Percentiles rank a stretch among this genome's conserved stretches.
Evolutionary conservation across 2,113 vertebrate genomes (phyloP).

Genomic region (Cyanoramphus novaezelandiae): DNA sequence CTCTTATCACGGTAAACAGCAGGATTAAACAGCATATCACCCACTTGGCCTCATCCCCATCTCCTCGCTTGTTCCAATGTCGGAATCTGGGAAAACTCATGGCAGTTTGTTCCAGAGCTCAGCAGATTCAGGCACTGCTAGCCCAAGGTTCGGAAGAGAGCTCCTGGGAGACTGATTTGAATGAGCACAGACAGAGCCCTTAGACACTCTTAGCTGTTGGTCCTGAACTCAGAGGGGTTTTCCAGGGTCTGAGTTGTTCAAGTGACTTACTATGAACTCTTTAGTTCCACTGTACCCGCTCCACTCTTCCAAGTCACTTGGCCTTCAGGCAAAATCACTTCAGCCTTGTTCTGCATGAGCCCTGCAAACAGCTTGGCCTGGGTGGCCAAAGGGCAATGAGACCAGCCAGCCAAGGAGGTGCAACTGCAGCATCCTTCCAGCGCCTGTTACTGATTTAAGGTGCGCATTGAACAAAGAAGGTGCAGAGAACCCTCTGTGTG

Average conservation of each 20-base stretch:
- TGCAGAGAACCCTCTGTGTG: neutral
- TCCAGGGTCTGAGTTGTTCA: neutral
- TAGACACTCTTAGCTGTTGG: neutral
- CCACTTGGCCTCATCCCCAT: neutral
- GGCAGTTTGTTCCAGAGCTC: neutral
- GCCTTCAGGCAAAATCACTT: neutral
- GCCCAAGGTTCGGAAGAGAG: neutral
- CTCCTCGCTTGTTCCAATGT: neutral
- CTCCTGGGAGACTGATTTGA: neutral
- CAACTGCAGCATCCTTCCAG: neutral
- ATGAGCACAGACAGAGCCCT: neutral
- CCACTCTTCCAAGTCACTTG: neutral
- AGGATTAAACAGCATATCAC: neutral
- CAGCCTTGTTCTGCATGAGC: neutral
- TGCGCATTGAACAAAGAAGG: neutral
- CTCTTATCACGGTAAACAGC: neutral
- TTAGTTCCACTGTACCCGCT: neutral
- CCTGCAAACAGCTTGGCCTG: neutral
- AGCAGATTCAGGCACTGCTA: neutral
- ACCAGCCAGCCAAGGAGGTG: neutral
- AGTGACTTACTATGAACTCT: neutral
- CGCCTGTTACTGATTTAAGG: neutral
- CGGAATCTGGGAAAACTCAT: neutral
- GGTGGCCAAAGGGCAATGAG: fast-evolving
- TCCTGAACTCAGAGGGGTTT: neutral